Evolutionary conservation across 1,140 invertebrate genomes (phyloP).

Genomic region (Drosophila asahinai): DNA sequence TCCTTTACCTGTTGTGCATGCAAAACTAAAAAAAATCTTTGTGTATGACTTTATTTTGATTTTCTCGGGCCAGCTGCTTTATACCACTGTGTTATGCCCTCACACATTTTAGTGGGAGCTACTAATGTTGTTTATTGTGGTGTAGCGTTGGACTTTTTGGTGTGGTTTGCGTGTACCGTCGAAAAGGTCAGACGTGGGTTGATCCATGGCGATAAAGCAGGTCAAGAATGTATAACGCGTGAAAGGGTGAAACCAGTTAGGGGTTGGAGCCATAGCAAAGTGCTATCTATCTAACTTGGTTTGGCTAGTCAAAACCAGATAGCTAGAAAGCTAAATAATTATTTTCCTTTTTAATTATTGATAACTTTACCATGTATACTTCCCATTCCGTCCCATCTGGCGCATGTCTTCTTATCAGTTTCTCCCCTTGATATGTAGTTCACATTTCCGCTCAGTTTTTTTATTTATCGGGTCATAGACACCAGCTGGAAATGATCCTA

Average conservation of each 20-base stretch:
- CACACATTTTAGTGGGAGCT: conserved; percentile 25
- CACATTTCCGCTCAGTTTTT: conserved; percentile 12
- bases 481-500: conserved; percentile 8
- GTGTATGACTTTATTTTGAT: background rate
- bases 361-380: conserved; percentile 3
- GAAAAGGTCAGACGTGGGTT: conserved; percentile 41
- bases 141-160: conserved; percentile 16
- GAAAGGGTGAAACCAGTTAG: conserved; percentile 8
- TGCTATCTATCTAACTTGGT: conserved; percentile 1
- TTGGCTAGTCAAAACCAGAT: background rate
- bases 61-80: background rate
- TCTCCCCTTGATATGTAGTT: background rate
- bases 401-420: conserved; percentile 11
- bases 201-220: conserved; percentile 24
- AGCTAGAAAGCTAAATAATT: background rate
- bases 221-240: conserved; percentile 15
- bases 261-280: background rate
- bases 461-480: conserved; percentile 1
- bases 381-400: background rate
- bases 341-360: conserved; percentile 2
- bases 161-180: conserved; percentile 29
- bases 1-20: background rate
- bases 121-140: conserved; percentile 8
- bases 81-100: conserved; percentile 22
- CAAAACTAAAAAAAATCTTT: conserved; percentile 1